phyloP scores from a whole-genome alignment of 2,797 vertebrate species.

The Stomatorhinus walkeri region DNA sequence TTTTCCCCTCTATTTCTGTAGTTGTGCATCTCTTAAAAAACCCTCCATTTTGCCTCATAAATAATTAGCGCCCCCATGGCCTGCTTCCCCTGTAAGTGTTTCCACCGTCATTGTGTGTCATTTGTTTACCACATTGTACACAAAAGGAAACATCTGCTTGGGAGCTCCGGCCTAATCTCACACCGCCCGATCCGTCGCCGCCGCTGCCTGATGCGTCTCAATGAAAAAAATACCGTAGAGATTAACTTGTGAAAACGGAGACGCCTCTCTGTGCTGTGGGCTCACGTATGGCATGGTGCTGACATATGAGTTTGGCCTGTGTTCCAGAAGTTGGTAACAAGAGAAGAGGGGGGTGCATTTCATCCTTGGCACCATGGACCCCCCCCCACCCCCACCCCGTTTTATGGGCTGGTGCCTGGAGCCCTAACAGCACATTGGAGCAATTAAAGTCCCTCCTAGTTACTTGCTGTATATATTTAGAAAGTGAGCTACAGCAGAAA shows the following conservation, averaged over 20 bases:
- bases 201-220: not conserved
- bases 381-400: slow-evolving; percentile 11
- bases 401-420: slow-evolving; percentile 24
- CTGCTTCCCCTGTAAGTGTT: not conserved
- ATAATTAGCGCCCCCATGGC: not conserved
- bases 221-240: not conserved
- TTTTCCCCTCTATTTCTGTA: not conserved
- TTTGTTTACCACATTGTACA: not conserved
- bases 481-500: not conserved
- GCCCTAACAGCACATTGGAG: not conserved
- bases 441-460: not conserved
- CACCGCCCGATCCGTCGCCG: not conserved
- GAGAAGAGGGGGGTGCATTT: slow-evolving; percentile 44
- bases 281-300: slow-evolving; percentile 43
- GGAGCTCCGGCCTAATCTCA: not conserved
- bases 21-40: not conserved
- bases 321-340: slow-evolving; percentile 47
- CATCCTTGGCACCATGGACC: slow-evolving; percentile 10
- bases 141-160: slow-evolving; percentile 5
- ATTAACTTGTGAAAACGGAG: not conserved
- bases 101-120: not conserved
- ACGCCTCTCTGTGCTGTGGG: not conserved
- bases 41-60: not conserved
- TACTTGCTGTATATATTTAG: slow-evolving; percentile 11
- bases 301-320: slow-evolving; percentile 43